These are phyloP conservation scores for Metopia argyrocephala DNA, from an alignment of 2,888 invertebrate genomes.

Conservation along the genomic window DNA sequence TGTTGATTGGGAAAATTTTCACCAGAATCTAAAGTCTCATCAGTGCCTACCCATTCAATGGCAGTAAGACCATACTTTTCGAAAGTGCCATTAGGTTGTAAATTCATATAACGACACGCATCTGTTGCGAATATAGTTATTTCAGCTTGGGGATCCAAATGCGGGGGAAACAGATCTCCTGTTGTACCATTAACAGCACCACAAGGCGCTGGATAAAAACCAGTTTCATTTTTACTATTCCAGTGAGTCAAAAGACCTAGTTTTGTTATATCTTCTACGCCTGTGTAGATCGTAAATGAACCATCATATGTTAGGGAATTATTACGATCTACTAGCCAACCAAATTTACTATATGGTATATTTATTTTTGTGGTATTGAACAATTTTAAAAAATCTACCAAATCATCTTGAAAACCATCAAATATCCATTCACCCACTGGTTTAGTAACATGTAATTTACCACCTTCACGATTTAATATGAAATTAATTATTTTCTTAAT, in stretches of 20 bases:
- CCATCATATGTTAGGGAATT: conserved; percentile 86
- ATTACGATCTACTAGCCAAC: conserved; percentile 91
- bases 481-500: conserved; percentile 80
- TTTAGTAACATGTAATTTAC: conserved; percentile 81
- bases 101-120: conserved; percentile 85
- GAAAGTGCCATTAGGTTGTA: conserved; percentile 70
- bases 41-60: conserved; percentile 80
- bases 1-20: conserved; percentile 81
- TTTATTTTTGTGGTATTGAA: conserved; percentile 79
- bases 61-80: conserved; percentile 70
- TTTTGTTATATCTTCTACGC: conserved; percentile 82
- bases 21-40: conserved; percentile 86
- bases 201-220: conserved; percentile 82
- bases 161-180: conserved; percentile 90
- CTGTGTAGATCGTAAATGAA: conserved; percentile 87
- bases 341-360: conserved; percentile 88
- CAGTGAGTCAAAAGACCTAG: conserved; percentile 86
- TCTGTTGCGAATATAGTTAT: conserved; percentile 87
- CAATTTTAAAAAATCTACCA: conserved; percentile 81
- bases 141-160: conserved; percentile 78
- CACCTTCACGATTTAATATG: conserved; percentile 80
- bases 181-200: conserved; percentile 85
- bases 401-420: conserved; percentile 88
- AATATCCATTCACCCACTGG: conserved; percentile 86
- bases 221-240: conserved; percentile 82